These are phyloP conservation scores for Tragelaphus eurycerus DNA, from an alignment of 2,797 vertebrate genomes.

Conservation along the genomic window DNA sequence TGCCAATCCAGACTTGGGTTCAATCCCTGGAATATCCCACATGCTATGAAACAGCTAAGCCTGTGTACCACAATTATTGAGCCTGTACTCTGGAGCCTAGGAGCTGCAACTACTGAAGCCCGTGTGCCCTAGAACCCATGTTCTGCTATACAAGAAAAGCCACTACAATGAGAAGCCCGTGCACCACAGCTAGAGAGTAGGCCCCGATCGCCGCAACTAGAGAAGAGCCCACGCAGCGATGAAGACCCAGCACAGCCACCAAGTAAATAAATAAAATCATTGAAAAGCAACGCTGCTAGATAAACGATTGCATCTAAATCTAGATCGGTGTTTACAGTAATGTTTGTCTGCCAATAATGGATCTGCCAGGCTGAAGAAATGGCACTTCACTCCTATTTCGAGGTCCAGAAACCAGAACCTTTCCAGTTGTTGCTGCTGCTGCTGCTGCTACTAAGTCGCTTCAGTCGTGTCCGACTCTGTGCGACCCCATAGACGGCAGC, in stretches of 20 bases:
- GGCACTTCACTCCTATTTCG: background rate
- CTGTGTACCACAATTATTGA: background rate
- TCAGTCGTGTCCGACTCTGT: too few species aligned
- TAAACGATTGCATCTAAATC: background rate
- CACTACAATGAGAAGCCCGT: fast-evolving
- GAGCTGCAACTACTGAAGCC: background rate
- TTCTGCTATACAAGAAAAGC: background rate
- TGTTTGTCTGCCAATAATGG: background rate
- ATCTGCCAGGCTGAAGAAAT: background rate
- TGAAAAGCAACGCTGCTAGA: background rate
- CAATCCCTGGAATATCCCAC: background rate
- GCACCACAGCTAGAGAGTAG: background rate
- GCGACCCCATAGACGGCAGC: too few species aligned
- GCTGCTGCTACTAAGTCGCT: too few species aligned
- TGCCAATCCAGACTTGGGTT: background rate
- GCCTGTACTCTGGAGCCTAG: background rate
- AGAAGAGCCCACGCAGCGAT: background rate
- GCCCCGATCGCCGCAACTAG: background rate
- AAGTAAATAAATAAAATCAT: background rate
- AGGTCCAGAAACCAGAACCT: background rate
- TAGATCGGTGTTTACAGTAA: background rate
- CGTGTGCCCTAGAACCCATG: fast-evolving
- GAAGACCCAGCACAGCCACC: background rate
- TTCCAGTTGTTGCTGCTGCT: background rate
- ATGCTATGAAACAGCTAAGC: background rate